These are phyloP conservation scores for Nasonia vitripennis DNA, from an alignment of 1,140 invertebrate species.

Conservation along the genomic window DNA sequence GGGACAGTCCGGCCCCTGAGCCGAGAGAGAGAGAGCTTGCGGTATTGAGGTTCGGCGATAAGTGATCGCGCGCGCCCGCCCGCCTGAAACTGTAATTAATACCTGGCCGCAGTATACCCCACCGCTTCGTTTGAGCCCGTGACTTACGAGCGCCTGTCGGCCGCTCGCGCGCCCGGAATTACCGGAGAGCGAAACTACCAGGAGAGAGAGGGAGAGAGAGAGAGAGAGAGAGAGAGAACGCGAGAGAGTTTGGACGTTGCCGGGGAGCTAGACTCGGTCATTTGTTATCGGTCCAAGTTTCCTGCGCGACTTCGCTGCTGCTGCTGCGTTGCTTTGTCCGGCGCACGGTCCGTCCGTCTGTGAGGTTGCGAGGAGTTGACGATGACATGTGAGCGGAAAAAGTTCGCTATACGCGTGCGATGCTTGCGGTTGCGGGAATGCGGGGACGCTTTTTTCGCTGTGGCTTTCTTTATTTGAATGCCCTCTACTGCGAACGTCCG, in stretches of 20 bases:
- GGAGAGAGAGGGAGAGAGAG: not conserved
- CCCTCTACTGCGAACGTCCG: no score
- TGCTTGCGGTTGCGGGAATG: no score
- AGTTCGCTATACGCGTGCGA: not conserved
- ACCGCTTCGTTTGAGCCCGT: slow-evolving; percentile 72
- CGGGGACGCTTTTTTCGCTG: no score
- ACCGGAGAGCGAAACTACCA: slow-evolving; percentile 4
- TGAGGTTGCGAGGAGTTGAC: not conserved
- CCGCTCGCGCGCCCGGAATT: slow-evolving; percentile 12
- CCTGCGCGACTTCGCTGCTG: not conserved
- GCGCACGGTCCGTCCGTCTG: not conserved
- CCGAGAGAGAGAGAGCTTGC: slow-evolving; percentile 39
- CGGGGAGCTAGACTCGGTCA: slow-evolving; percentile 58
- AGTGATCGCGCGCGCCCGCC: slow-evolving; percentile 70
- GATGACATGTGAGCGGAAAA: not conserved
- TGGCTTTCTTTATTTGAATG: no score
- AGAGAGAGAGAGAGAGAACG: not conserved
- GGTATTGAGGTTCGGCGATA: slow-evolving; percentile 69
- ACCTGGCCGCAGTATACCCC: slow-evolving; percentile 61
- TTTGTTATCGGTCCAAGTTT: slow-evolving; percentile 69
- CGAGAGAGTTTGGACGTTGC: slow-evolving; percentile 1
- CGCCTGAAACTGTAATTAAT: slow-evolving; percentile 74
- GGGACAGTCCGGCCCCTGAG: slow-evolving; percentile 42
- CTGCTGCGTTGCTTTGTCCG: not conserved
- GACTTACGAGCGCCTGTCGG: slow-evolving; percentile 69